These are phyloP conservation scores for Phallusia fumigata DNA, from an alignment of 23 tunicate genomes.

Conservation along the genomic window DNA sequence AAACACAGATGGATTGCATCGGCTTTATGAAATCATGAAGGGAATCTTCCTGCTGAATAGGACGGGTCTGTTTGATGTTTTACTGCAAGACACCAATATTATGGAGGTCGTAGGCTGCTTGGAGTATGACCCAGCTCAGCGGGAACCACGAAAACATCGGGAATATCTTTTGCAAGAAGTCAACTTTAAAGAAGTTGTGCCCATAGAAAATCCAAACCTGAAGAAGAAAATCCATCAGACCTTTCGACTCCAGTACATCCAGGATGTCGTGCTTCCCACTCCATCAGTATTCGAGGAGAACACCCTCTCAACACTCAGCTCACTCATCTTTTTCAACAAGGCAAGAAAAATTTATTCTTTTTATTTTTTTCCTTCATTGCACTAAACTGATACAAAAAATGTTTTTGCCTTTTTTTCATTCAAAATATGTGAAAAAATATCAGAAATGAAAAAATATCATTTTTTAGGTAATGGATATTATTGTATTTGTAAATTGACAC, in stretches of 20 bases:
- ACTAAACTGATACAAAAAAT: background rate
- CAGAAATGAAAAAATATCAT: too few relatives aligned
- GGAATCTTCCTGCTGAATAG: constrained; percentile 69
- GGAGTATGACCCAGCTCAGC: constrained; percentile 79
- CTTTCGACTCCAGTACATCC: constrained; percentile 94
- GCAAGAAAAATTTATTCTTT: constrained; percentile 32
- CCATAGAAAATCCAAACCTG: constrained; percentile 65
- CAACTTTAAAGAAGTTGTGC: constrained; percentile 88
- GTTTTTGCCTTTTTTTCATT: background rate
- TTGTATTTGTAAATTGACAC: too few relatives aligned
- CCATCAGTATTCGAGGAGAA: constrained; percentile 97
- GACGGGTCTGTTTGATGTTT: constrained; percentile 67
- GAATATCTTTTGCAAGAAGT: constrained; percentile 75
- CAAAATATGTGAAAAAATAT: background rate
- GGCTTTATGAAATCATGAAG: constrained; percentile 81
- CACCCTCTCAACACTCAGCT: constrained; percentile 80
- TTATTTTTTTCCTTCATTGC: background rate
- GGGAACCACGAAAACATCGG: constrained; percentile 67
- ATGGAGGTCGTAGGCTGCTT: constrained; percentile 85
- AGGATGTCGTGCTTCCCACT: constrained; percentile 93
- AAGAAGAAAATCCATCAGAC: constrained; percentile 87
- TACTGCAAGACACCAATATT: constrained; percentile 74
- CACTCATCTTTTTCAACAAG: constrained; percentile 89
- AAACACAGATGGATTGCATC: constrained; percentile 60
- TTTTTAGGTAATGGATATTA: too few relatives aligned